phyloP scores from a whole-genome alignment of 2,888 invertebrate species.

The Dasysyrphus tricinctus region DNA sequence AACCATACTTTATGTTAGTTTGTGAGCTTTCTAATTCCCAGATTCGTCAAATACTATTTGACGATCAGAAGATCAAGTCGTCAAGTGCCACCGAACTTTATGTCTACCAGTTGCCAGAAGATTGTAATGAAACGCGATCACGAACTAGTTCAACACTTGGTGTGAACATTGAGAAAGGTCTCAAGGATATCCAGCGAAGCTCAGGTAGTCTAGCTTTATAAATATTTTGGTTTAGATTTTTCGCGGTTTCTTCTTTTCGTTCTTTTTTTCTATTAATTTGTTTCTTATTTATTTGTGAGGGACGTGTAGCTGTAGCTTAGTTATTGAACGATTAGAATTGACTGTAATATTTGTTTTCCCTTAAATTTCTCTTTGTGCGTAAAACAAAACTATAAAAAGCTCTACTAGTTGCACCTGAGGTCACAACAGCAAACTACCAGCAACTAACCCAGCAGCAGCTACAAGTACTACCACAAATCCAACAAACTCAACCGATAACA shows the following conservation, averaged over 20 bases:
- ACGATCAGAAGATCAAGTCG: constrained; percentile 85
- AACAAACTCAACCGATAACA: constrained; percentile 73
- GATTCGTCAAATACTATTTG: constrained; percentile 86
- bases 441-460: constrained; percentile 57
- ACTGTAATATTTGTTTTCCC: constrained; percentile 40
- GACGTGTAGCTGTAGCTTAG: constrained; percentile 71
- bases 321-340: constrained; percentile 75
- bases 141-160: constrained; percentile 81
- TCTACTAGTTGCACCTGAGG: constrained; percentile 77
- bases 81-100: constrained; percentile 86
- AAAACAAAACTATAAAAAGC: constrained; percentile 72
- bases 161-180: constrained; percentile 82
- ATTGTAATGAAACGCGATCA: constrained; percentile 79
- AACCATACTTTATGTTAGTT: constrained; percentile 87
- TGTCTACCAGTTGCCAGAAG: constrained; percentile 88
- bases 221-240: background rate
- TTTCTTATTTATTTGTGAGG: constrained; percentile 15
- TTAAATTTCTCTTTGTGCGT: constrained; percentile 52
- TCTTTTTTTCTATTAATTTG: constrained; percentile 36
- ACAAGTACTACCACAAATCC: constrained; percentile 47
- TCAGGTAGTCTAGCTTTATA: constrained; percentile 78
- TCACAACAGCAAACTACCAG: constrained; percentile 62
- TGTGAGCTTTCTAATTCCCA: constrained; percentile 89
- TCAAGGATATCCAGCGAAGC: constrained; percentile 83
- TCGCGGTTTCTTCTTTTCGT: constrained; percentile 59